Evolutionary conservation across 2,888 invertebrate species (phyloP), one percentile per base, ranked within the genome.

Genomic region (Lasioglossum oenotherae): DNA sequence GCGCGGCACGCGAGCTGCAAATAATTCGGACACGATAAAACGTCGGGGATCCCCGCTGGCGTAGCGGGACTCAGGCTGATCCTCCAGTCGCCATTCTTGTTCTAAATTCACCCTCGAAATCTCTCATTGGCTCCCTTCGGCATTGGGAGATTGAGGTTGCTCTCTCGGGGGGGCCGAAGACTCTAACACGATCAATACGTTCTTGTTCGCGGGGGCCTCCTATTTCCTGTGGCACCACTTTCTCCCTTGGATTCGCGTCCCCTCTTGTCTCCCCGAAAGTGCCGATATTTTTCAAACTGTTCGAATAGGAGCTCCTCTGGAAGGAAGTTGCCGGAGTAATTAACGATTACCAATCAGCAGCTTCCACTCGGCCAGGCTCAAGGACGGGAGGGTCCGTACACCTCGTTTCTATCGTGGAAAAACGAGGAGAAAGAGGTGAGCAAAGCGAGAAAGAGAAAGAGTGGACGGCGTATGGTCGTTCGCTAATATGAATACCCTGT

Each of bases 401-500:
- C 73, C 57, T 57, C 86, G 79, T 84, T 86, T 84, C 76, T 77
- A 86, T 72, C 71, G 78, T 72, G 76, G 81, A 57, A 57, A 57
- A 57, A 57, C 57, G 57, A 57, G 82, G 84, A 74, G 81, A 78
- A 83, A 78, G 85, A 74, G 80, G 85, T 67, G 76, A 78, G 81
- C 82, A 79, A 71, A 78, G 71, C 80, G 81, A 89, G 88, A 79
- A 89, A 87, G 88, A 87, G 89, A 87, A 86, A 90, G 89, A 87
- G 87, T 81, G 90, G 88, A 88, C 80, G 88, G 88, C 80, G 89
- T 88, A 89, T 80, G 86, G 89, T 89, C 88, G 90, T 90, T 92
- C 85, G 91, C 89, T 92, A 92, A 94, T 94, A 94, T 94, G 93
- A 94, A 94, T 94, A 94, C 93, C 92, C 94, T 94, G 94, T 94